Conservation (phyloP, 1,140 invertebrate genomes). For the Pomacea maculata region DNA sequence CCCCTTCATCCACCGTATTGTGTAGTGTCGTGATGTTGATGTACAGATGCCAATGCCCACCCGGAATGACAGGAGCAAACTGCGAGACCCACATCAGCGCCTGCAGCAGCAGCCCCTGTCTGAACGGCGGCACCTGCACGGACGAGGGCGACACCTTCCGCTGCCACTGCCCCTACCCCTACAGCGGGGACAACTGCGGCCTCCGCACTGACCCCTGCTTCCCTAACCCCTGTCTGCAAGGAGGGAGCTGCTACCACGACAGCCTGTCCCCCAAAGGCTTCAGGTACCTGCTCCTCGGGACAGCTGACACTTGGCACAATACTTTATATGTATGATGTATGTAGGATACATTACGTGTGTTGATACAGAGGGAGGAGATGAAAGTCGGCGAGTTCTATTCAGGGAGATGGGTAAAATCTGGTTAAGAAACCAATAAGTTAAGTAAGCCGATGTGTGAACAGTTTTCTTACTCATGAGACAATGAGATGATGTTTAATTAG, state of each 20-base stretch:
- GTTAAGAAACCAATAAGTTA: too few species aligned
- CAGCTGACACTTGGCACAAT: too few species aligned
- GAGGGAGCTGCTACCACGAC: slow-evolving; percentile 40
- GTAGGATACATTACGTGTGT: too few species aligned
- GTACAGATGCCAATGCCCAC: slow-evolving; percentile 47
- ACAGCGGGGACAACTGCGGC: slow-evolving; percentile 34
- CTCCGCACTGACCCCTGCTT: slow-evolving; percentile 41
- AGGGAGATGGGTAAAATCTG: too few species aligned
- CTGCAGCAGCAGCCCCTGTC: slow-evolving; percentile 85
- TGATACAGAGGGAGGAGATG: too few species aligned
- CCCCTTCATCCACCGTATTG: too few species aligned
- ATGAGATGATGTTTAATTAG: too few species aligned
- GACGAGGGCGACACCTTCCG: slow-evolving; percentile 66
- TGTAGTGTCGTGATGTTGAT: neutral
- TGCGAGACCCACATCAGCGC: slow-evolving; percentile 88
- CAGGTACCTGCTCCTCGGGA: too few species aligned
- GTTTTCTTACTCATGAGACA: too few species aligned
- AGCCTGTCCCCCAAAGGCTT: neutral
- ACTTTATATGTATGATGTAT: too few species aligned
- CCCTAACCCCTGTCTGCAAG: slow-evolving; percentile 41
- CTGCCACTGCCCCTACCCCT: slow-evolving; percentile 80
- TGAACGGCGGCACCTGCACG: slow-evolving; percentile 85
- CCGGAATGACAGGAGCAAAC: slow-evolving; percentile 72
- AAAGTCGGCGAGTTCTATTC: too few species aligned
- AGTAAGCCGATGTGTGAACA: too few species aligned